Conservation (phyloP, 2,797 vertebrate genomes). For the Propithecus deckenii region DNA sequence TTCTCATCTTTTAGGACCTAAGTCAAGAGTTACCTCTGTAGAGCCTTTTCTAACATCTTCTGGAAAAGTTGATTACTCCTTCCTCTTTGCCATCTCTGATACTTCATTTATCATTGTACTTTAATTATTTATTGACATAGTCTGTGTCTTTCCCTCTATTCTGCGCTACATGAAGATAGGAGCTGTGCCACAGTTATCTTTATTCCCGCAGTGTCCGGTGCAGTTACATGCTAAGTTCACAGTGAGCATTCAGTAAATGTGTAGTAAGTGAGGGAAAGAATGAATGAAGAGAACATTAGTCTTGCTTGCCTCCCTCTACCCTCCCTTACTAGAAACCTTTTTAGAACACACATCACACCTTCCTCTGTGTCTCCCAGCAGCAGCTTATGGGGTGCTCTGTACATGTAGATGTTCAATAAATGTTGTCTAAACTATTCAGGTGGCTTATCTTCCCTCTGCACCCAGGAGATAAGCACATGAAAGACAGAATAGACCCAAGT, state of each 20-base stretch:
- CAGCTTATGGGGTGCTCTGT: slow-evolving; percentile 40
- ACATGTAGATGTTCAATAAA: slow-evolving; percentile 54
- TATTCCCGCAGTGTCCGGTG: slow-evolving; percentile 41
- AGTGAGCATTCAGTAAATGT: slow-evolving; percentile 37
- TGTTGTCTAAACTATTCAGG: slow-evolving; percentile 43
- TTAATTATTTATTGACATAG: slow-evolving; percentile 50
- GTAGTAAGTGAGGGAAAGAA: slow-evolving; percentile 29
- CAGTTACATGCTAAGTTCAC: slow-evolving; percentile 13
- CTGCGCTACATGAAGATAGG: not conserved
- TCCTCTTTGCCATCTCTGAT: slow-evolving; percentile 45
- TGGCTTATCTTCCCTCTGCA: slow-evolving; percentile 67
- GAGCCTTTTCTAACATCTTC: slow-evolving; percentile 13
- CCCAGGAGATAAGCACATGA: slow-evolving; percentile 61
- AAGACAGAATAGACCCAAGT: slow-evolving; percentile 34
- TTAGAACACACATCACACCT: slow-evolving; percentile 29
- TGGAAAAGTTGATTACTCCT: slow-evolving; percentile 26
- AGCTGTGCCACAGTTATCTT: slow-evolving; percentile 8
- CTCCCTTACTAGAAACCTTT: slow-evolving; percentile 33
- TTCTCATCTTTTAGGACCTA: slow-evolving; percentile 48
- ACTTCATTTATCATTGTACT: slow-evolving; percentile 47
- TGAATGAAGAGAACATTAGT: not conserved
- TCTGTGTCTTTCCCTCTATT: slow-evolving; percentile 42
- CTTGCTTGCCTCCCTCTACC: not conserved
- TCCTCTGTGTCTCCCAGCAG: slow-evolving; percentile 37
- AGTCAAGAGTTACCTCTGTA: slow-evolving; percentile 11